Base-by-base conservation (phyloP, 2,113 vertebrate species). In the Prinia subflava region DNA sequence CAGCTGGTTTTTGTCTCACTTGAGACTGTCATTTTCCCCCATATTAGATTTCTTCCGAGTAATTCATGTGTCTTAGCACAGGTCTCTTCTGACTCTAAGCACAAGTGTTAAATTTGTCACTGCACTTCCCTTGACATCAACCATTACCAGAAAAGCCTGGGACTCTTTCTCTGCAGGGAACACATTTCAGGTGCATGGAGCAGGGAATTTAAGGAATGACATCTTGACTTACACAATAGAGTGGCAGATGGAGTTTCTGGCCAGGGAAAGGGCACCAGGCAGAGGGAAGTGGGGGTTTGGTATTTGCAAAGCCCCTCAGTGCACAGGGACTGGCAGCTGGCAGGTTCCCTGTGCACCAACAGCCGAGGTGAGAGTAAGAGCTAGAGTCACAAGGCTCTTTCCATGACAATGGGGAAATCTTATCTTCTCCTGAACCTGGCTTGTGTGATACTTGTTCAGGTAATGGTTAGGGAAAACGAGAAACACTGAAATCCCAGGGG, bases 121-220 rank as follows among this genome's bases (percentile, higher is more conserved):
- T 63, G 39, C 7, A 75, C n/a, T 41, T 67, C 56, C 41, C 69
- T 30, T 69, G 20, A n/a, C 8, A 73, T 8, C 0, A 0, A 64
- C 22, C 33, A 11, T 16, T 27, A 16, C 2, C 56, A 57, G 41
- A 9, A 87, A 91, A 55, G 19, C 14, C 41, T 35, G 15, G 52
- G 41, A 15, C 15, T 31, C 14, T 1, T 11, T 73, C 46, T 56
- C 44, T 74, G 1, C 12, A 42, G n/a, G 44, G 52, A 9, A 44
- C n/a, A 35, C 7, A 11, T 23, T 39, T 59, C 47, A 63, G 35
- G 15, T 22, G 2, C 19, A 6, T 5, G 23, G 52, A 73, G 33
- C 20, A 50, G 68, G 6, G 22, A 20, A 35, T 78, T 49, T 65
- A 46, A 23, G n/a, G 30, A 22, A 9, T 23, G 30, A 35, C 18